Evolutionary conservation across 2,888 invertebrate species (phyloP).

Genomic region (Nesidiocoris tenuis): DNA sequence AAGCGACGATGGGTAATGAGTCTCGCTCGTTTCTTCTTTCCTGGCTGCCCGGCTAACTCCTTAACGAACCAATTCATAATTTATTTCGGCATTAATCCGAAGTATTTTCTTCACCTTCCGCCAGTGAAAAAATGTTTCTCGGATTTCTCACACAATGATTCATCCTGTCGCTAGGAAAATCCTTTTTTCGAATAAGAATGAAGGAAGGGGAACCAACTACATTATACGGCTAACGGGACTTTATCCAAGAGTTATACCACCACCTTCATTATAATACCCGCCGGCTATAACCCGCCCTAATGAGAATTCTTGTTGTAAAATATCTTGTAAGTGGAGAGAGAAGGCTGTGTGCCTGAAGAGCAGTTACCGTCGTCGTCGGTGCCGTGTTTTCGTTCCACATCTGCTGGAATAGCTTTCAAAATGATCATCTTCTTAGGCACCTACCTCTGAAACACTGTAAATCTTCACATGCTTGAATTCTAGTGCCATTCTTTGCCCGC

Average conservation of each 20-base stretch:
- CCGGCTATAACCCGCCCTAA: slow-evolving; percentile 39
- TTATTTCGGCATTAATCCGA: slow-evolving; percentile 7
- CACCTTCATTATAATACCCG: slow-evolving; percentile 41
- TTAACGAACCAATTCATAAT: slow-evolving; percentile 37
- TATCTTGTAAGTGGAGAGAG: slow-evolving; percentile 29
- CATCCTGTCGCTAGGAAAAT: not conserved
- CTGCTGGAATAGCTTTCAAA: not conserved
- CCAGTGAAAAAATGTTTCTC: too few relatives aligned
- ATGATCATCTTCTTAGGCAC: slow-evolving; percentile 7
- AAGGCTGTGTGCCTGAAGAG: not conserved
- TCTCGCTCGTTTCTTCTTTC: too few relatives aligned
- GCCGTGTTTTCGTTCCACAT: not conserved
- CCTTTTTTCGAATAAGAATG: slow-evolving; percentile 20
- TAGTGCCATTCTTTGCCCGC: not conserved
- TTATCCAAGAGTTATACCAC: slow-evolving; percentile 42
- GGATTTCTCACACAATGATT: too few relatives aligned
- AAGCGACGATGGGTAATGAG: not conserved
- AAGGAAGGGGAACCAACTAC: slow-evolving; percentile 22
- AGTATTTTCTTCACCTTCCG: not conserved
- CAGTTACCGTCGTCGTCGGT: not conserved
- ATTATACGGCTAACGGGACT: slow-evolving; percentile 41
- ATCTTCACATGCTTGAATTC: not conserved
- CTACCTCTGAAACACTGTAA: slow-evolving; percentile 12
- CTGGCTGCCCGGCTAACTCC: not conserved
- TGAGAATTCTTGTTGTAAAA: slow-evolving; percentile 43